Base-by-base conservation (phyloP, 2,113 vertebrate species). In the Ibidorhyncha struthersii region DNA sequence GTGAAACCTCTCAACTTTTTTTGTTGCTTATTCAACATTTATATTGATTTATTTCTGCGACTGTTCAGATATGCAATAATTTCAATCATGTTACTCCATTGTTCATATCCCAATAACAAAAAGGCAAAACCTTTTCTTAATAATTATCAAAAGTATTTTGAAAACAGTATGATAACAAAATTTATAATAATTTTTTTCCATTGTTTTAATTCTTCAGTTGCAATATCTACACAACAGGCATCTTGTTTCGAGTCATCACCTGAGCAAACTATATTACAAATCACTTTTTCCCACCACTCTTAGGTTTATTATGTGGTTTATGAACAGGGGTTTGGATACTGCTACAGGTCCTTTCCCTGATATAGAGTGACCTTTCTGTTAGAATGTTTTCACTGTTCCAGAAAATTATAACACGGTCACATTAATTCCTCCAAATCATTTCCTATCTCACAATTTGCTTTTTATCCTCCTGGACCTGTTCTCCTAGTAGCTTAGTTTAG, bases 1-100 rank as follows among this genome's bases (percentile, higher is more conserved):
- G 29, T 79, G 43, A 89, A 92, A 82, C 67, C 63, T 95, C 63
- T 84, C 59, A 76, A 61, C 43, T 52, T 83, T 86, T 88, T 80
- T 86, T 82, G 41, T 38, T 93, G 67, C 88, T 88, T 74, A 62
- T 85, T 81, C 55, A 43, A 12, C 21, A 8, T 82, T 91, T 79
- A 19, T 53, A 21, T 45, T n/a, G 30, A 32, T 74, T 73, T 70
- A 47, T 89, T 89, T 79, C 49, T 90, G 10, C 2, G 4, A 11
- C 41, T 77, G 18, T 47, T 66, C 14, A 12, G 19, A 72, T 47
- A 45, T 40, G 9, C 49, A 71, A 2, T 93, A 50, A 45, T 63
- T 81, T 61, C 77, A 27, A 72, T 56, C 8, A 32, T 82, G 14
- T 45, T 87, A 21, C 20, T 93, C 8, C 32, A 4, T 79, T 4